Percentiles rank a stretch among this genome's conserved stretches.
Evolutionary conservation across 2,888 invertebrate genomes (phyloP).

Genomic region (Ferdinandea cuprea): DNA sequence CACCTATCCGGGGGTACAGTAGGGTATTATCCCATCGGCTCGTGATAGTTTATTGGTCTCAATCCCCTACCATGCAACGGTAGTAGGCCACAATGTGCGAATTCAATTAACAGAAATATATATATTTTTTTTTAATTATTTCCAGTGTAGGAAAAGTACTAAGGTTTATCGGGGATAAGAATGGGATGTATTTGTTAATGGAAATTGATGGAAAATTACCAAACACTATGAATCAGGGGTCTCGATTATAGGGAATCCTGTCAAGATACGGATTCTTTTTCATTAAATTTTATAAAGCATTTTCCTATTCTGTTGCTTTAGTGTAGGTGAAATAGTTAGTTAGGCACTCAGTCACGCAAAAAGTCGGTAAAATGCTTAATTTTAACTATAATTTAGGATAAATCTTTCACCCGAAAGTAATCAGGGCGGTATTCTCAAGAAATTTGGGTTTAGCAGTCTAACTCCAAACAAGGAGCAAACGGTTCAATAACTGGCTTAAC

Average conservation of each 20-base stretch:
- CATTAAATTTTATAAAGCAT: background rate
- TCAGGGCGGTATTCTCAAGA: too few relatives aligned
- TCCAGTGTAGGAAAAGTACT: background rate
- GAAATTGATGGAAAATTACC: conserved; percentile 1
- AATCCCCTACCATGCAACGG: background rate
- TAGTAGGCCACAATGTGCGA: conserved; percentile 8
- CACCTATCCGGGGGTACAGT: conserved; percentile 12
- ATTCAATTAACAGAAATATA: conserved; percentile 30
- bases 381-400: too few relatives aligned
- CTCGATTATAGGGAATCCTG: background rate
- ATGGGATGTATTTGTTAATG: conserved; percentile 5
- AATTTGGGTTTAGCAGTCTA: too few relatives aligned
- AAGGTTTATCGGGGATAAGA: background rate
- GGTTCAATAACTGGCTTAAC: too few relatives aligned
- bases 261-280: background rate
- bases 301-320: too few relatives aligned
- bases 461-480: too few relatives aligned
- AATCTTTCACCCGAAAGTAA: too few relatives aligned
- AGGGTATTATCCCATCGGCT: conserved; percentile 18
- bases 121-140: conserved; percentile 10
- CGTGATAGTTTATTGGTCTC: conserved; percentile 32
- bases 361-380: too few relatives aligned
- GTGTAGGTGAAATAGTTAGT: too few relatives aligned
- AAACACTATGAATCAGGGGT: background rate
- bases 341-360: too few relatives aligned